Base-by-base conservation (phyloP, 2,797 vertebrate species). In the Coilia nasus region DNA sequence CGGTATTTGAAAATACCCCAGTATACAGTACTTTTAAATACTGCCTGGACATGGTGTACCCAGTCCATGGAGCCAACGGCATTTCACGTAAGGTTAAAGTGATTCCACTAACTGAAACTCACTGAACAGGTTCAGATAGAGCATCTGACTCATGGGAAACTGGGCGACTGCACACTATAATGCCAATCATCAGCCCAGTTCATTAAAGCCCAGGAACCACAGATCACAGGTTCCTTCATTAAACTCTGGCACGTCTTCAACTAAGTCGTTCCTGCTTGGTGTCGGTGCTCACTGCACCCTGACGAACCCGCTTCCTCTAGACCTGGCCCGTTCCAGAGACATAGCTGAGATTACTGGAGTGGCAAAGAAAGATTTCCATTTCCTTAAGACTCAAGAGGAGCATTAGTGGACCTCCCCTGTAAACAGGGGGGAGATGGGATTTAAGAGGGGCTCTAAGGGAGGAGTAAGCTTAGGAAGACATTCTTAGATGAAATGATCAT, bases 321-420 rank as follows among this genome's bases (percentile, higher is more conserved):
- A 35, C 28, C 14, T 75, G 67, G 67, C 67, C 15, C 14, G 14
- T 15, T 75, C 67, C 67, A 75, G 31, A 75, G 14, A 41, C 67
- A 75, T 75, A 75, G 67, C 67, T 35, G 67, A 31, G 67, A 75
- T 75, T 75, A 75, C 28, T 35, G 67, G 67, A 75, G 67, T 41
- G 28, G 67, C 67, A 75, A 75, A 67, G 62, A 67, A 67, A 75
- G 67, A 75, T 75, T 75, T 75, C 28, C 28, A 35, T 35, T 75
- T 75, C 28, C 67, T 41, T 15, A 15, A 75, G 35, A 14, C 31
- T 35, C 7, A 3, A 75, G 67, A 75, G 28, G 28, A 75, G 67
- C 67, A 19, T 14, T 5, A 75, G 28, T 75, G 15, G 19, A 54
- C 1, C 1, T 19, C 28, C 28, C 35, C 28, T 35, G 17, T 31